Evolutionary conservation across 2,113 vertebrate genomes (phyloP).

Genomic region (Ptyas mucosa): DNA sequence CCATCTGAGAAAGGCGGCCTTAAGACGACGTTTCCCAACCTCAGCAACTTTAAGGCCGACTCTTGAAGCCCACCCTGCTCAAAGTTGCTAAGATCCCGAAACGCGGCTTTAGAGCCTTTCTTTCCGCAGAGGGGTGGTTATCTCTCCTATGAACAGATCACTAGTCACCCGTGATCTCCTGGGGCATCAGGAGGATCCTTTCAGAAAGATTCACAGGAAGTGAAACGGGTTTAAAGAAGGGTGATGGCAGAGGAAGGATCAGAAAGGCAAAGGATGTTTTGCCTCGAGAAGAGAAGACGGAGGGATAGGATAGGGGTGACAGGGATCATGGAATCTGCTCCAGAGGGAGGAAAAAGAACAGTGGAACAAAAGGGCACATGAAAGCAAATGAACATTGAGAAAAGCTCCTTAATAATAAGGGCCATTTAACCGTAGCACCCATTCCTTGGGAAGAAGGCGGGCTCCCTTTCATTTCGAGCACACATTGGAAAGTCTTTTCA

Average conservation of each 20-base stretch:
- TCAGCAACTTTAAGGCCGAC: not conserved
- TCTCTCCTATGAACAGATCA: not conserved
- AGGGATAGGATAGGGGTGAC: not conserved
- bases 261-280: not conserved
- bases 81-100: not conserved
- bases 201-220: not conserved
- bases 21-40: accelerated
- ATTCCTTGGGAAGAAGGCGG: not conserved
- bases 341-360: not conserved
- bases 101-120: not conserved
- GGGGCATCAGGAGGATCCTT: not conserved
- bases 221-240: not conserved
- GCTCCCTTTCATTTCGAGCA: not conserved
- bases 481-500: not conserved
- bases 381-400: not conserved
- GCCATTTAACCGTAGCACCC: not conserved
- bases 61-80: not conserved
- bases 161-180: not conserved
- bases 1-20: not conserved
- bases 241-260: not conserved
- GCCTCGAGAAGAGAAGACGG: not conserved
- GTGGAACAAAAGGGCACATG: not conserved
- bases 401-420: not conserved
- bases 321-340: not conserved
- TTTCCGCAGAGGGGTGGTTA: not conserved